Evolutionary conservation across 2,888 invertebrate species (phyloP).

Genomic region (Cataglyphis cursor): DNA sequence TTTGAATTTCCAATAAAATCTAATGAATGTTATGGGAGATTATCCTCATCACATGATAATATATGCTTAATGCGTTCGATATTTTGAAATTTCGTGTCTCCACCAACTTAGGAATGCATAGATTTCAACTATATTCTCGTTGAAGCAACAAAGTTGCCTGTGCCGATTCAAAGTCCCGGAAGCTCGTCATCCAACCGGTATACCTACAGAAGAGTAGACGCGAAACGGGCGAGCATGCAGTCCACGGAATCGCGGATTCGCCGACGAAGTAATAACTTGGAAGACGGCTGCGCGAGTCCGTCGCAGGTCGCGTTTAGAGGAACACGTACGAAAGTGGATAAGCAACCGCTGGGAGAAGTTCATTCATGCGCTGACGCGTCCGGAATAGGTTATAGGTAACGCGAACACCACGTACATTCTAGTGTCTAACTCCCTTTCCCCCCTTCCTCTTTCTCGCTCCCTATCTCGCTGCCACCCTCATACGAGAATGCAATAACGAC

Average conservation of each 20-base stretch:
- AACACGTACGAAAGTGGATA: conserved; percentile 86
- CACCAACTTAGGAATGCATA: conserved; percentile 22
- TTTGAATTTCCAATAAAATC: not conserved
- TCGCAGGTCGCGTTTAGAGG: conserved; percentile 80
- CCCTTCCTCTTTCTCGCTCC: conserved; percentile 25
- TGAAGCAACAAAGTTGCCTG: conserved; percentile 69
- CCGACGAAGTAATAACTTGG: conserved; percentile 75
- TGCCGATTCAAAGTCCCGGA: conserved; percentile 44
- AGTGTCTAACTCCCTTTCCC: conserved; percentile 57
- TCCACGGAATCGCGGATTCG: conserved; percentile 72
- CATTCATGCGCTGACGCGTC: conserved; percentile 84
- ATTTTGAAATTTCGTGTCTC: conserved; percentile 22
- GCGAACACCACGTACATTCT: conserved; percentile 61
- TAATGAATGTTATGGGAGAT: not conserved
- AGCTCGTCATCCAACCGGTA: conserved; percentile 39
- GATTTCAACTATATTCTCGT: conserved; percentile 27
- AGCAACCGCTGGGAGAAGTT: conserved; percentile 83
- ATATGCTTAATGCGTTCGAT: conserved; percentile 27
- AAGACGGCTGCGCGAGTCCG: conserved; percentile 69
- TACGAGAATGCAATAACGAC: conserved; percentile 82
- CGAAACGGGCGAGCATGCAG: conserved; percentile 55
- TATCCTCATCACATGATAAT: conserved; percentile 29
- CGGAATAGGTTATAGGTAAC: conserved; percentile 84
- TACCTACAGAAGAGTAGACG: conserved; percentile 54
- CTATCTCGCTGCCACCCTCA: conserved; percentile 64